Conservation (phyloP, 2,113 vertebrate genomes). For the Sclerurus mexicanus region DNA sequence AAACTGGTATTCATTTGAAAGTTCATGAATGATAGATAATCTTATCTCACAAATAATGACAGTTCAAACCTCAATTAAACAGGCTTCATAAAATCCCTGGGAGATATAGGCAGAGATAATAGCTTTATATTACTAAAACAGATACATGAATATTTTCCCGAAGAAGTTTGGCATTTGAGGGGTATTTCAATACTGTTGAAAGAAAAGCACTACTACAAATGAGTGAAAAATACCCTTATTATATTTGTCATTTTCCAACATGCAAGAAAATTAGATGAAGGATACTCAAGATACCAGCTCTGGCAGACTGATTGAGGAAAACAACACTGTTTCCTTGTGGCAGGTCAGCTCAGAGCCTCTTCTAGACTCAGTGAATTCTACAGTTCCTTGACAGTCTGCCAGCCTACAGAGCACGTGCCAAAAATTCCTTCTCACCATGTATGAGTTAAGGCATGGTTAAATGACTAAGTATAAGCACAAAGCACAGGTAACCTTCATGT, state of each 20-base stretch:
- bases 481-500: not conserved
- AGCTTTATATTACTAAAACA: conserved; percentile 18
- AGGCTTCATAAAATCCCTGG: conserved; percentile 22
- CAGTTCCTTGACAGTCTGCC: conserved; percentile 9
- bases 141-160: not conserved
- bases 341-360: not conserved
- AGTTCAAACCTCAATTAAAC: conserved; percentile 55
- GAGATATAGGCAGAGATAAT: conserved; percentile 19
- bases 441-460: not conserved
- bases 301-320: conserved; percentile 2
- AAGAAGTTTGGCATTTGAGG: not conserved
- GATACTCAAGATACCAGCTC: not conserved
- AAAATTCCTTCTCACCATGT: not conserved
- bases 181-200: not conserved
- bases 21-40: conserved; percentile 62
- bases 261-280: conserved; percentile 21
- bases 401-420: not conserved
- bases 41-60: conserved; percentile 45
- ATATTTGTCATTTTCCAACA: not conserved
- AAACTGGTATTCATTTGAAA: conserved; percentile 15
- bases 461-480: not conserved
- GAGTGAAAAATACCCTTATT: not conserved
- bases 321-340: not conserved
- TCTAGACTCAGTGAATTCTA: not conserved
- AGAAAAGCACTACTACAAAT: not conserved